Evolutionary conservation across 1,140 invertebrate species (phyloP).

Genomic region (Zaprionus camerounensis): DNA sequence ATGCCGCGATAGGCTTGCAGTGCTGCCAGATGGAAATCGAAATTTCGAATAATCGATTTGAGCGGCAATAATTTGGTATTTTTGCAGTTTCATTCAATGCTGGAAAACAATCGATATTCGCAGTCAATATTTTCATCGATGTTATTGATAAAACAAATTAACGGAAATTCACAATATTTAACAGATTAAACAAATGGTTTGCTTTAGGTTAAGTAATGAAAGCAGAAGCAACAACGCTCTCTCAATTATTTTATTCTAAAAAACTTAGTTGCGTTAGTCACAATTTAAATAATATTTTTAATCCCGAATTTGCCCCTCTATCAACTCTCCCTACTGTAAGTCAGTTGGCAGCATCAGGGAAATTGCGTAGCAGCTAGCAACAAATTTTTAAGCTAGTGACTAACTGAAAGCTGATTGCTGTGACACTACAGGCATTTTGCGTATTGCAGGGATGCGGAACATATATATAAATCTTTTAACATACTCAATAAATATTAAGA

Average conservation of each 20-base stretch:
- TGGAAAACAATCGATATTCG: neutral
- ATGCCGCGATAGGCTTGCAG: conserved; percentile 8
- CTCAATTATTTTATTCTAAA: neutral
- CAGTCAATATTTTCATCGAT: neutral
- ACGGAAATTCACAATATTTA: neutral
- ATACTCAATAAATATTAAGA: neutral
- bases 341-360: neutral
- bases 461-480: neutral
- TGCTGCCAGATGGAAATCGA: conserved; percentile 24
- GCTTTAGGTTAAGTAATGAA: too few species aligned
- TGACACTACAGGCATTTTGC: neutral
- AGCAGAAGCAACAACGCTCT: too few species aligned
- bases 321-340: too few species aligned
- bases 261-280: too few species aligned
- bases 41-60: neutral
- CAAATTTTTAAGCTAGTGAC: neutral
- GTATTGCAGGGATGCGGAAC: neutral
- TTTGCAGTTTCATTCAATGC: neutral
- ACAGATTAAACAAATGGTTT: too few species aligned
- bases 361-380: neutral
- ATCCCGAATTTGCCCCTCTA: neutral
- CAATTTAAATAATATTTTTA: neutral
- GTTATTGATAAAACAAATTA: neutral
- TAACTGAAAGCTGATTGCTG: neutral
- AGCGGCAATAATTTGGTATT: neutral